A percentile compares a stretch with the other conserved stretches of the same genome.
Evolutionary conservation across 2,113 vertebrate species (phyloP).

Genomic region (Chaetorhynchus papuensis): DNA sequence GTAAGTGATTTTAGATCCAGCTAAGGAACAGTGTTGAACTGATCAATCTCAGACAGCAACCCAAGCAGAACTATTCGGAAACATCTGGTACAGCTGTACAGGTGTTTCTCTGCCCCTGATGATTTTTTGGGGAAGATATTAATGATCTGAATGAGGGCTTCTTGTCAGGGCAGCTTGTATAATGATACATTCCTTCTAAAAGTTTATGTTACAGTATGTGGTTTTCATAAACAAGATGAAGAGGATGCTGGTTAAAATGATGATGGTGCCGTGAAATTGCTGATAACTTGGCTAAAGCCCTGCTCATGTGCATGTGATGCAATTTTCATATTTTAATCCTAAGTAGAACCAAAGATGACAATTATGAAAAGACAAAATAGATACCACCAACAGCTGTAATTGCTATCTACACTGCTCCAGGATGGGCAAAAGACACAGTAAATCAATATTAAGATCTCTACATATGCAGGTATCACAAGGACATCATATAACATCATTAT

Average conservation of each 20-base stretch:
- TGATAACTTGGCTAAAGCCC: constrained; percentile 64
- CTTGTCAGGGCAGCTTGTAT: constrained; percentile 21
- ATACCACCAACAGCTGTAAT: constrained; percentile 77
- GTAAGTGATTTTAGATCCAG: neutral
- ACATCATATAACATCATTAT: constrained; percentile 81
- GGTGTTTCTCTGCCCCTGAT: constrained; percentile 3
- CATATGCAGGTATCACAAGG: constrained; percentile 66
- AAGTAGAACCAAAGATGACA: constrained; percentile 77
- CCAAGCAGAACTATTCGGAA: constrained; percentile 33
- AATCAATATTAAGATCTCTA: constrained; percentile 80
- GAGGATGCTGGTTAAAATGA: constrained; percentile 43
- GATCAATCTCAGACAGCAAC: constrained; percentile 11
- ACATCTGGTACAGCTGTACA: constrained; percentile 57
- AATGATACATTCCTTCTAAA: constrained; percentile 21
- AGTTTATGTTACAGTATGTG: constrained; percentile 47
- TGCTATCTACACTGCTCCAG: constrained; percentile 67
- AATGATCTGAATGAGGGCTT: constrained; percentile 10
- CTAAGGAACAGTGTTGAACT: neutral
- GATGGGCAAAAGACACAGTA: constrained; percentile 70
- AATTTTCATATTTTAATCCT: constrained; percentile 83
- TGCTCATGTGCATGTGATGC: constrained; percentile 51
- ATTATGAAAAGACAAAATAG: constrained; percentile 81
- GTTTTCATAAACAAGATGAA: constrained; percentile 69
- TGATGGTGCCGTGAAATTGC: constrained; percentile 39
- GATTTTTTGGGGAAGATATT: constrained; percentile 30